Percentiles rank a stretch among this genome's conserved stretches.
These are phyloP conservation scores for Hestina assimilis DNA, from an alignment of 1,140 invertebrate species.

Conservation along the genomic window DNA sequence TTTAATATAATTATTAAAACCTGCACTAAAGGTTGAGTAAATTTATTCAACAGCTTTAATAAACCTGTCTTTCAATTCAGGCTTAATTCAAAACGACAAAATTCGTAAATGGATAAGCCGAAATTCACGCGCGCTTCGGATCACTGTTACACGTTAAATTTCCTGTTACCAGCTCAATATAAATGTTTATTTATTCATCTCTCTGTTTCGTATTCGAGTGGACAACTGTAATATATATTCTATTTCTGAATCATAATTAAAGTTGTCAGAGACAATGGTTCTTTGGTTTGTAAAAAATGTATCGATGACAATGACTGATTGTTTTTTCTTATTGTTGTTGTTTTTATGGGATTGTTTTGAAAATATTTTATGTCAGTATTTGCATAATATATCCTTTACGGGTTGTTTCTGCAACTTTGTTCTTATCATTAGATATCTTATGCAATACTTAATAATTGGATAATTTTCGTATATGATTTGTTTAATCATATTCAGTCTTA, in stretches of 20 bases:
- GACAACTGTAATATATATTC: slow-evolving; percentile 1
- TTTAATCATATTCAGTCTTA: too few relatives aligned
- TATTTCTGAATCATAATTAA: slow-evolving; percentile 8
- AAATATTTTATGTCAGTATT: too few relatives aligned
- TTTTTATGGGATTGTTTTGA: too few relatives aligned
- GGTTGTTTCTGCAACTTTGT: too few relatives aligned
- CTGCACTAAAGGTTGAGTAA: too few relatives aligned
- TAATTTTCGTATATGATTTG: too few relatives aligned
- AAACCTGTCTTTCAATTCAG: background rate
- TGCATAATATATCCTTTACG: too few relatives aligned
- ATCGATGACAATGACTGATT: background rate
- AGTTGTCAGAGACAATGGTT: background rate
- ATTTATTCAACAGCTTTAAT: background rate
- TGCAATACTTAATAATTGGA: too few relatives aligned
- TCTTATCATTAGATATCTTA: too few relatives aligned
- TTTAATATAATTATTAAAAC: too few relatives aligned
- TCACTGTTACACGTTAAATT: slow-evolving; percentile 1
- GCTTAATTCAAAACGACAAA: background rate
- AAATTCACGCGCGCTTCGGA: background rate
- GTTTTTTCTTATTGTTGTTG: too few relatives aligned
- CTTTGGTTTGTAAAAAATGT: too few relatives aligned
- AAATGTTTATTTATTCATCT: slow-evolving; percentile 15
- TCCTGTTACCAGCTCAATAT: slow-evolving; percentile 6
- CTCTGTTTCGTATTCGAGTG: slow-evolving; percentile 7
- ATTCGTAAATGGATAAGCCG: background rate